These are phyloP conservation scores for Thelaira solivaga DNA, from an alignment of 2,888 invertebrate species.

Conservation along the genomic window DNA sequence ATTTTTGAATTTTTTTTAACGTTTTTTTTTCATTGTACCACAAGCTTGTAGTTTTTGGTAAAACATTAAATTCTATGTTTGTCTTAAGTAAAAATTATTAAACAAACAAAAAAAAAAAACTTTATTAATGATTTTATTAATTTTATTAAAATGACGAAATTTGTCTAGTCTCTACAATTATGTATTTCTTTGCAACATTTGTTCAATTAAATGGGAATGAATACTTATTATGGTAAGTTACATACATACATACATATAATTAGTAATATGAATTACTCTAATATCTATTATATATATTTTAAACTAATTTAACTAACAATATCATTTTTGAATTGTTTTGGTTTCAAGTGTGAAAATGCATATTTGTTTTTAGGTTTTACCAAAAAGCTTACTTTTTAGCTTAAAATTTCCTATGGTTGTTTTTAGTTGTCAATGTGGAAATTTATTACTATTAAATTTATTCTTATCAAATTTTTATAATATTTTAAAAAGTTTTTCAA, in stretches of 20 bases:
- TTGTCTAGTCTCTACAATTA: not conserved
- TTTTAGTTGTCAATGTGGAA: too few species aligned
- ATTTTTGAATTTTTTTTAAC: too few species aligned
- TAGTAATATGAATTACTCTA: not conserved
- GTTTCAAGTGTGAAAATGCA: constrained; percentile 34
- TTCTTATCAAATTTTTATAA: too few species aligned
- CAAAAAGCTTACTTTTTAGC: constrained; percentile 42
- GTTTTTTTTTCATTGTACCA: not conserved
- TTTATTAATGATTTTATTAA: not conserved
- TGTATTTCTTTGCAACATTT: not conserved
- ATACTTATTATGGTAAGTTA: constrained; percentile 9
- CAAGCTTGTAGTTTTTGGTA: too few species aligned
- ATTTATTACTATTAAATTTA: too few species aligned
- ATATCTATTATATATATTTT: not conserved
- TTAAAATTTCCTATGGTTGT: constrained; percentile 32
- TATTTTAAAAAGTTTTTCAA: not conserved
- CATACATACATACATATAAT: not conserved
- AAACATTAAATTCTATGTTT: not conserved
- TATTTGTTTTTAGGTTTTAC: constrained; percentile 33
- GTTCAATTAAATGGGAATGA: not conserved
- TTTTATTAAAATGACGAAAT: not conserved
- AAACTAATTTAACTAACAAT: constrained; percentile 17
- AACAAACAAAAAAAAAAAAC: not conserved
- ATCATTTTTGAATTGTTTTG: not conserved
- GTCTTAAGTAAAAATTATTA: not conserved